phyloP scores from a whole-genome alignment of 2,113 vertebrate genomes.

The Alectura lathami region DNA sequence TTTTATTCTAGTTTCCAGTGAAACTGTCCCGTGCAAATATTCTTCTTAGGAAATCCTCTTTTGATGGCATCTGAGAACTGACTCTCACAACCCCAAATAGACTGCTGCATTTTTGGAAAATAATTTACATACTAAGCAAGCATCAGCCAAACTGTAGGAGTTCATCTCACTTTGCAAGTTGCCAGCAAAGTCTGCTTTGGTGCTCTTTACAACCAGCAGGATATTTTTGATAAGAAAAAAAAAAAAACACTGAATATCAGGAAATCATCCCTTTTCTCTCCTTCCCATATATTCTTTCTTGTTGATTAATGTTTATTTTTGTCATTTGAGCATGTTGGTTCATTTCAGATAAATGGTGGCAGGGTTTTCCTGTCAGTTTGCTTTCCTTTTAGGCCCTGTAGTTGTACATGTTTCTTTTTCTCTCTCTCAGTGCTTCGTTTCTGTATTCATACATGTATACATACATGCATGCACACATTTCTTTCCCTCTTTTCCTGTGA shows the following conservation, averaged over 20 bases:
- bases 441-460: background rate
- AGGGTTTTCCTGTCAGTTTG: background rate
- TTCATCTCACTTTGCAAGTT: background rate
- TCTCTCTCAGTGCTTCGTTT: background rate
- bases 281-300: background rate
- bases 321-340: background rate
- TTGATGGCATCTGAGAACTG: background rate
- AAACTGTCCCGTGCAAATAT: background rate
- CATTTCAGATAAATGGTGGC: background rate
- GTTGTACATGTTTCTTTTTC: background rate
- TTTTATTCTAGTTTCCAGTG: background rate
- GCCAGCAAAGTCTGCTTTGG: background rate
- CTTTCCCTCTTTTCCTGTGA: background rate
- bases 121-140: background rate
- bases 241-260: background rate
- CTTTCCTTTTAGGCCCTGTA: background rate
- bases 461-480: background rate
- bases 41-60: background rate
- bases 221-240: background rate
- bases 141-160: background rate
- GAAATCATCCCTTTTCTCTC: background rate
- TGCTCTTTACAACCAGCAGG: background rate
- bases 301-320: background rate
- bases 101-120: background rate
- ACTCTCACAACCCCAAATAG: background rate